Evolutionary conservation across 2,113 vertebrate species (phyloP), one percentile per base, ranked within the genome.

Genomic region (Saimiri boliviensis): DNA sequence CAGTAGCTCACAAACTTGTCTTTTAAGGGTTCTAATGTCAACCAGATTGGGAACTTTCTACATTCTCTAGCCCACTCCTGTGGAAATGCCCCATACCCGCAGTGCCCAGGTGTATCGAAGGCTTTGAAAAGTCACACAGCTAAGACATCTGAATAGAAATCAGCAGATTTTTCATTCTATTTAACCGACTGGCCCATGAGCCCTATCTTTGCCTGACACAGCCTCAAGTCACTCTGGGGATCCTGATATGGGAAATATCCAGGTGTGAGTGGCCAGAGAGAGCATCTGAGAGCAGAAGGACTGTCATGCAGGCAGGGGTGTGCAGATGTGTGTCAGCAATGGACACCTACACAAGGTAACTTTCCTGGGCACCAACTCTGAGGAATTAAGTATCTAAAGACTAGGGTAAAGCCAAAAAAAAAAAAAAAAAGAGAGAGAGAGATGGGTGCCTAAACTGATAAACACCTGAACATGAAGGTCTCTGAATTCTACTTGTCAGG

Each of bases 301-400:
- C 5, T 5, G 0, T 8, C 6, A 2, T 25, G 9, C 9, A n/a
- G 71, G 56, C 60, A 5, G 37, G 6, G 16, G 27, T 47, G 13
- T 3, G 2, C 60, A 14, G 19, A 47, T 0, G 12, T 27, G 8
- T 0, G 0, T 52, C 5, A 1, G 60, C 60, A 63, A 27, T 63
- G 12, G 27, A 32, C 27, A 6, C 27, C 60, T 3, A 63, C 27
- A 6, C 60, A 63, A 12, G 27, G 12, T 63, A 76, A 3, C 27
- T 52, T 16, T 14, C 8, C 56, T 32, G 42, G 30, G 56, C 5
- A 3, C 14, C 2, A 3, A 45, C 30, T 52, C 16, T 3, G 23
- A 35, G 70, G 35, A 20, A 5, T 4, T 20, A 32, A 5, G 5
- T 13, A 52, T 35, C 47, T 35, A 32, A 82, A 86, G 40, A 79